Base-by-base conservation (phyloP, 2,888 invertebrate genomes). In the Ctena decussata region DNA sequence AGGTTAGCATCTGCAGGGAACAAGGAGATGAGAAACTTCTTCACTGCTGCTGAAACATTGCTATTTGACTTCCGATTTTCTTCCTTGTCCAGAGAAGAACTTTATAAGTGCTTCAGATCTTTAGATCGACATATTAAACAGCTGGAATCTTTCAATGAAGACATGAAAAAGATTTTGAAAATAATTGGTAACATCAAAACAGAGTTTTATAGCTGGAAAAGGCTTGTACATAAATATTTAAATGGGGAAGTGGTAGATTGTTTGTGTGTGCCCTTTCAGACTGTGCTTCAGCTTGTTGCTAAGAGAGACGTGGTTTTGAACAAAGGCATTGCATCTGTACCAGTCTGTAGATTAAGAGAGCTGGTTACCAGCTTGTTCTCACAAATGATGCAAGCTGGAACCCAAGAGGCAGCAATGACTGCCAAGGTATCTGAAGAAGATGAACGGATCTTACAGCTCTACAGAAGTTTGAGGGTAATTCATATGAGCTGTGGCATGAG, bases 251-350 rank as follows among this genome's bases (percentile, higher is more conserved):
- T 73, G 3, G 57, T 30, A 32, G 44, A 70, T 0, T 95, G 84
- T 90, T 94, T 97, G 80, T 89, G 95, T 93, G 95, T 97, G 69
- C 96, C 96, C 86, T 97, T 97, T 92, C 96, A 96, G 83, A 94
- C 96, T 86, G 97, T 97, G 86, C 95, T 97, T 27, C 94, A 96
- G 46, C 95, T 97, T 85, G 95, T 97, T 75, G 96, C 96, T 32
- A 95, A 94, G 82, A 96, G 97, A 89, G 95, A 96, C 92, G 96
- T 97, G 21, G 96, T 96, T 85, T 86, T 97, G 44, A 93, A 89
- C 39, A 94, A 96, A 90, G 97, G 97, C 0, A 92, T 96, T 72
- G 97, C 96, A 8, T 90, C 91, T 11, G 94, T 97, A 85, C 96
- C 97, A 6, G 97, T 97, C 94, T 73, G 77, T 32, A 89, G 90